Base-by-base conservation (phyloP, 2,797 vertebrate genomes). In the Antrozous pallidus region DNA sequence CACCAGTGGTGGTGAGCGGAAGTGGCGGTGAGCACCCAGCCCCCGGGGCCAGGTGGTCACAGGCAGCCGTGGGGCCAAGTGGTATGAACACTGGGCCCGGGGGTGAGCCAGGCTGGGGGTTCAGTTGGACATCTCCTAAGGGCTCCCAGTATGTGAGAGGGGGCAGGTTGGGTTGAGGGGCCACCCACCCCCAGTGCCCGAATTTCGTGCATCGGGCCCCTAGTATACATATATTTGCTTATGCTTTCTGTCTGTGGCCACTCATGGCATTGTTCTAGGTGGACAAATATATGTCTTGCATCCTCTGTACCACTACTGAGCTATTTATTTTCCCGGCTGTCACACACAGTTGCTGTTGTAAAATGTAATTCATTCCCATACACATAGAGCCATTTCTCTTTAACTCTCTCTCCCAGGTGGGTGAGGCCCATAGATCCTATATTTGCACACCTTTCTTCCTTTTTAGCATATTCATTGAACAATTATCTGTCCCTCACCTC, bases 361-460 rank as follows among this genome's bases (percentile, higher is more conserved):
- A 58, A 71, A 38, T 31, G 54, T 3, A 67, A 33, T 45, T 18
- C 5, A 17, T 61, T 49, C 42, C 33, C 38, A 33, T 16, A 33
- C 61, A 38, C 2, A 16, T 13, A 54, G 14, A 45, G 47, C 9
- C 2, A 0, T 83, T 77, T 94, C 5, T 69, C 42, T n/a, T 40
- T 20, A 40, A 22, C 5, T n/a, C 61, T 75, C 40, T 73, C 12
- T 28, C 9, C 24, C 51, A 36, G 26, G 2, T 0, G 18, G 63
- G 1, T 24, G 14, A 65, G 36, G 2, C 4, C 22, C 51, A 49
- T 26, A 0, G 2, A 49, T 38, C 58, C 58, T 12, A 0, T 2
- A 0, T 77, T 33, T 20, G 16, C 61, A 20, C 3, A 2, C 54
- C 26, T 40, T n/a, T 16, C 9, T 69, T 65, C 36, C 56, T 13